phyloP scores from a whole-genome alignment of 1,140 invertebrate genomes.

The Drosophila saltans region DNA sequence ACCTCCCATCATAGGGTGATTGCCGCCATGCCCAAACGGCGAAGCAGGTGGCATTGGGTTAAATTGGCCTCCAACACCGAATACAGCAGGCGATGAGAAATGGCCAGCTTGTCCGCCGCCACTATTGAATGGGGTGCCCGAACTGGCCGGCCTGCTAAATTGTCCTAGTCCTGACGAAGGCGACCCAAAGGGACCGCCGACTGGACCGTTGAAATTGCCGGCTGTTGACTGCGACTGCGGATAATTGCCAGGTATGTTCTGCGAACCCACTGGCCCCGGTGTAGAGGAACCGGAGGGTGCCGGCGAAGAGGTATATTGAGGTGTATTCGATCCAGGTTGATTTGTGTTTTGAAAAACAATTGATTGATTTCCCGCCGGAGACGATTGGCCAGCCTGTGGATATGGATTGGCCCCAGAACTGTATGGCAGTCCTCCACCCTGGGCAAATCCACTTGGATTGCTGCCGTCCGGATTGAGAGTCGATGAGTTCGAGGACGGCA shows the following conservation, averaged over 20 bases:
- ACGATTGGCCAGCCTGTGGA: slow-evolving; percentile 84
- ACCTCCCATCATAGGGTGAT: slow-evolving; percentile 88
- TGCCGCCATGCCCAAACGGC: slow-evolving; percentile 87
- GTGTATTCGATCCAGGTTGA: slow-evolving; percentile 88
- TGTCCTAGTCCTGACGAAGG: slow-evolving; percentile 86
- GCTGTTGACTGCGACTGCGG: slow-evolving; percentile 86
- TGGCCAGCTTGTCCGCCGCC: slow-evolving; percentile 86
- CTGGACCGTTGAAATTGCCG: slow-evolving; percentile 86
- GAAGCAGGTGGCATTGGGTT: slow-evolving; percentile 88
- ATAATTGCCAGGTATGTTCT: slow-evolving; percentile 86
- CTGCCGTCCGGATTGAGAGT: slow-evolving; percentile 70
- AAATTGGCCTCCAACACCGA: slow-evolving; percentile 86
- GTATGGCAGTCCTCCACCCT: slow-evolving; percentile 72
- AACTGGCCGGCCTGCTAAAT: slow-evolving; percentile 88
- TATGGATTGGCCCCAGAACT: slow-evolving; percentile 72
- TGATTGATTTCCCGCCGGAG: slow-evolving; percentile 87
- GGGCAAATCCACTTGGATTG: slow-evolving; percentile 76
- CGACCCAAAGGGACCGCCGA: slow-evolving; percentile 86
- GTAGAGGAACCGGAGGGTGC: slow-evolving; percentile 90
- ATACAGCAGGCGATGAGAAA: slow-evolving; percentile 87
- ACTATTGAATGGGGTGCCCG: slow-evolving; percentile 87
- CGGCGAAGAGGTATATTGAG: slow-evolving; percentile 90
- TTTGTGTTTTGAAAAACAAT: slow-evolving; percentile 87
- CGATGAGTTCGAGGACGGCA: slow-evolving; percentile 67
- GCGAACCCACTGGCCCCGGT: slow-evolving; percentile 86